Evolutionary conservation across 2,888 invertebrate genomes (phyloP).

Genomic region (Patella ulyssiponensis): DNA sequence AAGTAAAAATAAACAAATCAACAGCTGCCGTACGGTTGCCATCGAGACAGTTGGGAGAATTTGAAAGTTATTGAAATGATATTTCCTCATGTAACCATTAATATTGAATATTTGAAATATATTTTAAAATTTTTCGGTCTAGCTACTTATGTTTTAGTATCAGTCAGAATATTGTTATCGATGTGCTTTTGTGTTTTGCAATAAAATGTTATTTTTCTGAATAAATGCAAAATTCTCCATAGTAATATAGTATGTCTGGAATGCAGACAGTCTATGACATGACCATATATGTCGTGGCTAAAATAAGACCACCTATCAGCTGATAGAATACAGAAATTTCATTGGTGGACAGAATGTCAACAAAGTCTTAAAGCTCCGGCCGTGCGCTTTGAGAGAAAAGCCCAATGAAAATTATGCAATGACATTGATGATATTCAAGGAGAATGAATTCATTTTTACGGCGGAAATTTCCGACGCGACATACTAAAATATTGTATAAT

Average conservation of each 20-base stretch:
- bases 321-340: slow-evolving; percentile 28
- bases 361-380: not conserved
- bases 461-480: not conserved
- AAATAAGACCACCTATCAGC: slow-evolving; percentile 27
- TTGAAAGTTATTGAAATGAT: slow-evolving; percentile 25
- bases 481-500: too few relatives aligned
- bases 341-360: slow-evolving; percentile 24
- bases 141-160: not conserved
- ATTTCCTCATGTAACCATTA: not conserved
- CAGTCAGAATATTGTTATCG: not conserved
- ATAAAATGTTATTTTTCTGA: not conserved
- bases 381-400: not conserved
- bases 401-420: slow-evolving; percentile 10
- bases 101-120: not conserved
- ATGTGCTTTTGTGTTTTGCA: not conserved
- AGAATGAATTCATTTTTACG: slow-evolving; percentile 12
- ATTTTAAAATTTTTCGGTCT: not conserved
- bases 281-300: slow-evolving; percentile 61
- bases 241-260: slow-evolving; percentile 59
- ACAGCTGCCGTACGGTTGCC: slow-evolving; percentile 61
- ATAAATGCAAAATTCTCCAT: slow-evolving; percentile 28
- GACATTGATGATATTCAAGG: not conserved
- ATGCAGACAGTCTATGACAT: slow-evolving; percentile 65
- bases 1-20: slow-evolving; percentile 65
- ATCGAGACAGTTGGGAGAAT: slow-evolving; percentile 57